Percentiles rank a stretch among this genome's conserved stretches.
phyloP scores from a whole-genome alignment of 2,888 invertebrate species.

The Philonicus albiceps region DNA sequence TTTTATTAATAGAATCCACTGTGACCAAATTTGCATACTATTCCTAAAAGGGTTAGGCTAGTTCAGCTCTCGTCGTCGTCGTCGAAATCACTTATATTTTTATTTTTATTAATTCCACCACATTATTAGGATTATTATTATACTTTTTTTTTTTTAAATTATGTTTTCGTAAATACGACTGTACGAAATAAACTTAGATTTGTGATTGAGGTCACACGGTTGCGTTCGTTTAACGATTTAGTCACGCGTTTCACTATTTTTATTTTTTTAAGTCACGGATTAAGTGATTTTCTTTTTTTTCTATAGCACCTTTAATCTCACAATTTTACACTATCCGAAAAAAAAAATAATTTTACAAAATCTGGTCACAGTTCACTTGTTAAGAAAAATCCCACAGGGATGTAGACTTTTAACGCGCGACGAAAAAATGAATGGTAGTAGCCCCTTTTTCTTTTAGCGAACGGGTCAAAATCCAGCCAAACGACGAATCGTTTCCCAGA shows the following conservation, averaged over 20 bases:
- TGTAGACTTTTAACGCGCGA: too few species aligned
- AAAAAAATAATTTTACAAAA: background rate
- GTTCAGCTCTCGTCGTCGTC: background rate
- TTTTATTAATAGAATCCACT: constrained; percentile 65
- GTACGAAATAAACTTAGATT: background rate
- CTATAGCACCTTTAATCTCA: constrained; percentile 15
- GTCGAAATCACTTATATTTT: background rate
- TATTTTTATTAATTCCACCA: constrained; percentile 6
- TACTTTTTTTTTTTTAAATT: too few species aligned
- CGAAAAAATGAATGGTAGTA: too few species aligned
- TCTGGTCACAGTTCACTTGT: background rate
- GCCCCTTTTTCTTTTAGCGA: background rate
- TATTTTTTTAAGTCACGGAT: background rate
- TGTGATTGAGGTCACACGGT: background rate
- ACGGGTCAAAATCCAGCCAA: background rate
- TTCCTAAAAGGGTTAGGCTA: constrained; percentile 52
- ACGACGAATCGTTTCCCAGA: too few species aligned
- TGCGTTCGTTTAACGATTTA: background rate
- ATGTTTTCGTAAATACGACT: background rate
- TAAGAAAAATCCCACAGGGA: background rate
- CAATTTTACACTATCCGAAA: background rate
- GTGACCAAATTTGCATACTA: constrained; percentile 64
- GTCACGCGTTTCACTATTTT: background rate
- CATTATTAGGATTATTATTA: background rate
- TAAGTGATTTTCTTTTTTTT: background rate